phyloP scores from a whole-genome alignment of 2,113 vertebrate species.

The Chitala chitala region DNA sequence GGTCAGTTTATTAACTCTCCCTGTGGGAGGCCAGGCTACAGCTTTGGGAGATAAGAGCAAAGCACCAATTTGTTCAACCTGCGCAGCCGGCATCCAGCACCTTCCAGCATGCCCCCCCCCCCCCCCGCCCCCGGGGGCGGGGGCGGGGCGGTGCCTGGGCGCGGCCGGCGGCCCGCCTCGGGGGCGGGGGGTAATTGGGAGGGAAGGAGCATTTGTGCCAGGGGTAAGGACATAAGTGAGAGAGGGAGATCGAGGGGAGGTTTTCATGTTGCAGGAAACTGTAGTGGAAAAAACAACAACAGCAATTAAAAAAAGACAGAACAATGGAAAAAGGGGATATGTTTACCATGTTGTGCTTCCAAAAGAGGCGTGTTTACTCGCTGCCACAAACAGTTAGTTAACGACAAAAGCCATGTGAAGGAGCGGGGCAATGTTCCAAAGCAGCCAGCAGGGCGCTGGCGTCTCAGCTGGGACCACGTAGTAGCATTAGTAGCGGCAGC shows the following conservation, averaged over 20 bases:
- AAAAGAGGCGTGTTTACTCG: not conserved
- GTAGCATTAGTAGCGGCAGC: not conserved
- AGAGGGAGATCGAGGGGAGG: too few species aligned
- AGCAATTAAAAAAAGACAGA: not conserved
- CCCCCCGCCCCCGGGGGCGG: too few species aligned
- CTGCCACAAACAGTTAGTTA: not conserved
- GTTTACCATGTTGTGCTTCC: not conserved
- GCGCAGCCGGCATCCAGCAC: not conserved
- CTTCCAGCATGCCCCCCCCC: too few species aligned
- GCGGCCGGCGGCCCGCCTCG: not conserved
- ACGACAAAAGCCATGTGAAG: too few species aligned
- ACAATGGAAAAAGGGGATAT: not conserved
- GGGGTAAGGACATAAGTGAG: too few species aligned
- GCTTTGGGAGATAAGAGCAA: not conserved
- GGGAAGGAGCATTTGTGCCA: too few species aligned
- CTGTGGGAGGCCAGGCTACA: not conserved
- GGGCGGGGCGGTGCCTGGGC: too few species aligned
- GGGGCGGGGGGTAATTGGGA: not conserved
- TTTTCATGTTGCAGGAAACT: not conserved
- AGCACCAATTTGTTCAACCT: conserved; percentile 16
- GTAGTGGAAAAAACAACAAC: not conserved
- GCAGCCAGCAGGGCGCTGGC: too few species aligned
- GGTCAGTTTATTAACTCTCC: conserved; percentile 14
- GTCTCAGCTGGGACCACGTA: not conserved
- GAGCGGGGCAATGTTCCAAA: too few species aligned